Percentiles rank a stretch among this genome's conserved stretches.
Evolutionary conservation across 2,797 vertebrate species (phyloP).

Genomic region (Leucoraja ocellata): DNA sequence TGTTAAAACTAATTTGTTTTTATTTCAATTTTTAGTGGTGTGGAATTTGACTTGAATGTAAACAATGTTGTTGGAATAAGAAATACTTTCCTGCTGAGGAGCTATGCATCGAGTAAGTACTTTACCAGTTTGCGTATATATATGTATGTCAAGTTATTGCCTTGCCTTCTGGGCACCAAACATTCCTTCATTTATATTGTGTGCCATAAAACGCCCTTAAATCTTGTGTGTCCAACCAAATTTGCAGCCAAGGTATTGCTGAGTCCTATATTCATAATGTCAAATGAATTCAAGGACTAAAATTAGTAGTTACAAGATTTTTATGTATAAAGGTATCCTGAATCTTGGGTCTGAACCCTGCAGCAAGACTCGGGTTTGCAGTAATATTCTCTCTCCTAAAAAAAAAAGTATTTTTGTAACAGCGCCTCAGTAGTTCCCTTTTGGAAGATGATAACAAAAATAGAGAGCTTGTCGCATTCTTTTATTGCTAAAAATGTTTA

Average conservation of each 20-base stretch:
- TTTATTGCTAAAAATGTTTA: neutral
- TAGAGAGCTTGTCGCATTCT: neutral
- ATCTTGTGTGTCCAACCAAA: neutral
- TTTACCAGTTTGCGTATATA: neutral
- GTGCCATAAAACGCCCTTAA: neutral
- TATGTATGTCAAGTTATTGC: too few species aligned
- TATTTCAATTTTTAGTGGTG: conserved; percentile 56
- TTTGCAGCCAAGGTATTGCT: neutral
- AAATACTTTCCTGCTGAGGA: conserved; percentile 92
- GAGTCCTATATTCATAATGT: neutral
- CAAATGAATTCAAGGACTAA: too few species aligned
- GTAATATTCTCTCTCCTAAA: neutral
- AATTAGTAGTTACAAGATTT: neutral
- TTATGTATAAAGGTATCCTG: too few species aligned
- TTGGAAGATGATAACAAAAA: neutral
- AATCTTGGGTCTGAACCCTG: too few species aligned
- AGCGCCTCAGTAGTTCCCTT: neutral
- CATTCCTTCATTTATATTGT: neutral
- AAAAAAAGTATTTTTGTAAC: neutral
- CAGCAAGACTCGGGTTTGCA: neutral
- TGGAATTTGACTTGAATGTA: conserved; percentile 96
- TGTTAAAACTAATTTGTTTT: neutral
- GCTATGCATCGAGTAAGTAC: conserved; percentile 74
- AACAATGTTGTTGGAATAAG: conserved; percentile 95
- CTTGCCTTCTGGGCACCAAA: neutral